Conservation (phyloP, 2,797 vertebrate genomes). For the Alectoris magna region DNA sequence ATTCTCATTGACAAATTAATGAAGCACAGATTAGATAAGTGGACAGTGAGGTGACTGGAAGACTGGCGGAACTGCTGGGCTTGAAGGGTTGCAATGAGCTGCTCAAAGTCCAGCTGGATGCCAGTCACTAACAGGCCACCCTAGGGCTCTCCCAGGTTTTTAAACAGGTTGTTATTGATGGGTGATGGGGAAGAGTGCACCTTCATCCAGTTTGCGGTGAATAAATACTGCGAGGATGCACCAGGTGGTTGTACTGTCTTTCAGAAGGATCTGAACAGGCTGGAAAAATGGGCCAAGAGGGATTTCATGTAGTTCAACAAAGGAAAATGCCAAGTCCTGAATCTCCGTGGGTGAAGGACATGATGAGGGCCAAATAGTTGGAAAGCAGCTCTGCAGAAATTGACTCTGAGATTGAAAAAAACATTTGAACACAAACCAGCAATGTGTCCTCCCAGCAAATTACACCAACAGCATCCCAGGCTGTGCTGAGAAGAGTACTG, state of each 20-base stretch:
- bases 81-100: neutral
- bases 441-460: neutral
- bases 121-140: neutral
- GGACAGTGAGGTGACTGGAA: neutral
- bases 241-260: neutral
- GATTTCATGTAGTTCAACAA: neutral
- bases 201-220: neutral
- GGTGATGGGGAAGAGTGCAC: neutral
- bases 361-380: neutral
- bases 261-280: neutral
- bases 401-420: neutral
- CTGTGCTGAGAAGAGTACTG: neutral
- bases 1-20: neutral
- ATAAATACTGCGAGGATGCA: neutral
- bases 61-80: neutral
- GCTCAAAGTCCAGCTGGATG: neutral
- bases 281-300: neutral
- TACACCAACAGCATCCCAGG: neutral
- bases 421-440: neutral
- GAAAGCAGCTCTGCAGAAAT: neutral
- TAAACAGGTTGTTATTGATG: neutral
- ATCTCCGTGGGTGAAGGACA: accelerated
- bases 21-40: neutral
- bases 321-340: neutral
- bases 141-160: neutral